Base-by-base conservation (phyloP, 1,140 invertebrate genomes). In the Listronotus oregonensis region DNA sequence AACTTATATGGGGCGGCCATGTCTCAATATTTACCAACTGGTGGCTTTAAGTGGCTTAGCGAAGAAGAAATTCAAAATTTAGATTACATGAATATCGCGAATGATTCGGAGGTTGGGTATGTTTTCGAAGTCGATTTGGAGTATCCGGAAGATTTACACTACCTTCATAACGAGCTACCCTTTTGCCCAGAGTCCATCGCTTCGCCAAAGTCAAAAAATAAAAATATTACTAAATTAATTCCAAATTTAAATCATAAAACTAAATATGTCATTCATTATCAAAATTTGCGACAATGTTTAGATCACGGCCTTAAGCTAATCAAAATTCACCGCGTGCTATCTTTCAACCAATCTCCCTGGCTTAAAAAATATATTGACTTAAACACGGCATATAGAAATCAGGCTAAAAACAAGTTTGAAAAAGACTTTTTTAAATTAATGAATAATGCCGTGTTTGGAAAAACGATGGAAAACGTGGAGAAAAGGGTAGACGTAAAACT, bases 1-100 rank as follows among this genome's bases (percentile, higher is more conserved):
- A 83, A 85, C 75, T 68, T 84, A 44, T 85, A 86, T 77, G 82
- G 82, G 12, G 77, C 68, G 51, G 75, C 78, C 9, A 82, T 85
- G 80, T 77, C 72, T 10, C 65, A 79, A 67, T 67, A 64, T 58
- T 69, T 84, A 42, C 82, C 81, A 21, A 65, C 61, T 12, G 61
- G 64, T 14, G 59, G 71, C 21, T 85, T 84, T 78, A 54, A 79
- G 66, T 85, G 80, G 79, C 47, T 61, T 10, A 11, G 11, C 39
- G n/a, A 47, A 14, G n/a, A 49, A 12, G 54, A 64, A 50, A 42
- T 62, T 18, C 46, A 39, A 47, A 69, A 76, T 42, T 65, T n/a
- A 52, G 66, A 32, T 77, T 71, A 18, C 54, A 59, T 21, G 70
- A 71, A 64, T 61, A n/a, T 79, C 17, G 18, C 69, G n/a, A 64